A percentile compares a stretch with the other conserved stretches of the same genome.
phyloP scores from a whole-genome alignment of 2,797 vertebrate genomes.

The Sebastolobus alascanus region DNA sequence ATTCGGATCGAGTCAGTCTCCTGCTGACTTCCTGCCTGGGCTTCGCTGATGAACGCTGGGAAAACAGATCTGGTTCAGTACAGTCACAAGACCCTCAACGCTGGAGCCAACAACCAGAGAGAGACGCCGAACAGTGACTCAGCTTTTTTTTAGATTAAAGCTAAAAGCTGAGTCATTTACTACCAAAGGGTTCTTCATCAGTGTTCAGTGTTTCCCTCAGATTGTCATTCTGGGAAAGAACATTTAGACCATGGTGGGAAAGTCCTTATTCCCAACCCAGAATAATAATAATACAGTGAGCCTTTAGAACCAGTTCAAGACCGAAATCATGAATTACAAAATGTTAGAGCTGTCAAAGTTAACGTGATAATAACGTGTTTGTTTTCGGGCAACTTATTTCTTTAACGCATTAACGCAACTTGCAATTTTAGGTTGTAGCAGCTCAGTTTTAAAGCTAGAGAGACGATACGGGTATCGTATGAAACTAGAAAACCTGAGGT shows the following conservation, averaged over 20 bases:
- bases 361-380: too few relatives aligned
- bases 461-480: too few relatives aligned
- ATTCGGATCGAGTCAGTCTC: slow-evolving; percentile 68
- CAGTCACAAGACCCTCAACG: slow-evolving; percentile 45
- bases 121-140: slow-evolving; percentile 20
- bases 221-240: slow-evolving; percentile 15
- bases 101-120: slow-evolving; percentile 29
- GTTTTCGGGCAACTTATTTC: too few relatives aligned
- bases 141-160: slow-evolving; percentile 8
- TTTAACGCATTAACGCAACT: too few relatives aligned
- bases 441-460: too few relatives aligned
- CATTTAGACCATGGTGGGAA: background rate
- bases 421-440: too few relatives aligned
- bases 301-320: background rate
- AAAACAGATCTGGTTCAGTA: slow-evolving; percentile 47
- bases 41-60: slow-evolving; percentile 44
- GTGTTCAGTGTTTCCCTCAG: slow-evolving; percentile 4
- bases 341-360: background rate
- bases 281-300: slow-evolving; percentile 1
- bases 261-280: slow-evolving; percentile 7
- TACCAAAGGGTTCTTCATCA: background rate
- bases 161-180: slow-evolving; percentile 6
- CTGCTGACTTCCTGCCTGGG: slow-evolving; percentile 71
- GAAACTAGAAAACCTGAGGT: too few relatives aligned
- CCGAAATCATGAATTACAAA: background rate